Percentiles rank a stretch among this genome's conserved stretches.
These are phyloP conservation scores for Epicauta chinensis DNA, from an alignment of 1,140 invertebrate genomes.

Conservation along the genomic window DNA sequence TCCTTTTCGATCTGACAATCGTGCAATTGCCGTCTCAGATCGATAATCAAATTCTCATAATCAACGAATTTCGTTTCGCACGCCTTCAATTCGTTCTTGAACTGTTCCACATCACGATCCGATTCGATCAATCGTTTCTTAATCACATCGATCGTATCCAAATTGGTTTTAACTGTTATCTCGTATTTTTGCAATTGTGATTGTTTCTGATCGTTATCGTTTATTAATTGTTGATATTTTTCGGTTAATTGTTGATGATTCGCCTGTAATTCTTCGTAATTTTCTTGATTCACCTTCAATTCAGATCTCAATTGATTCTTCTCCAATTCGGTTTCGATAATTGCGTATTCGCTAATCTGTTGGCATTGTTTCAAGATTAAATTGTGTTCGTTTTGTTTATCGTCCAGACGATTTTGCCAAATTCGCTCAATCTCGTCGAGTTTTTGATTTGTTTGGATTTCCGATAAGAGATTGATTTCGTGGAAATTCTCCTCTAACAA, in stretches of 20 bases:
- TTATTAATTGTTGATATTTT: conserved; percentile 13
- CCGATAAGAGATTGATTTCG: conserved; percentile 33
- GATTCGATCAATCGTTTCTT: conserved; percentile 47
- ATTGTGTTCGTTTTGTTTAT: conserved; percentile 42
- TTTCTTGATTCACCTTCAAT: conserved; percentile 40
- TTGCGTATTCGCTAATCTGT: conserved; percentile 46
- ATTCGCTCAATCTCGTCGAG: conserved; percentile 42
- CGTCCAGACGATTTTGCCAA: conserved; percentile 40
- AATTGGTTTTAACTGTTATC: conserved; percentile 44
- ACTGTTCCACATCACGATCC: conserved; percentile 48
- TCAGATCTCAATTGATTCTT: conserved; percentile 45
- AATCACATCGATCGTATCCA: conserved; percentile 46
- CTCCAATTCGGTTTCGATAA: conserved; percentile 47
- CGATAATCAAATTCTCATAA: conserved; percentile 42
- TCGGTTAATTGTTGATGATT: conserved; percentile 41
- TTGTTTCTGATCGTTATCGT: conserved; percentile 26
- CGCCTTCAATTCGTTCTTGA: conserved; percentile 44
- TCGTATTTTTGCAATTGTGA: conserved; percentile 46
- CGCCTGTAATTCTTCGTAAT: conserved; percentile 39
- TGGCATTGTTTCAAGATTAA: conserved; percentile 48
- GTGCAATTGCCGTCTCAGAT: conserved; percentile 40
- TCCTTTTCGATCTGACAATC: conserved; percentile 30
- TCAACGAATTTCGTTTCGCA: conserved; percentile 43
- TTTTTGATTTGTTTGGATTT: conserved; percentile 42
- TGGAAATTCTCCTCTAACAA: conserved; percentile 33